These are phyloP conservation scores for Oryctes rhinoceros DNA, from an alignment of 1,140 invertebrate species.

Conservation along the genomic window DNA sequence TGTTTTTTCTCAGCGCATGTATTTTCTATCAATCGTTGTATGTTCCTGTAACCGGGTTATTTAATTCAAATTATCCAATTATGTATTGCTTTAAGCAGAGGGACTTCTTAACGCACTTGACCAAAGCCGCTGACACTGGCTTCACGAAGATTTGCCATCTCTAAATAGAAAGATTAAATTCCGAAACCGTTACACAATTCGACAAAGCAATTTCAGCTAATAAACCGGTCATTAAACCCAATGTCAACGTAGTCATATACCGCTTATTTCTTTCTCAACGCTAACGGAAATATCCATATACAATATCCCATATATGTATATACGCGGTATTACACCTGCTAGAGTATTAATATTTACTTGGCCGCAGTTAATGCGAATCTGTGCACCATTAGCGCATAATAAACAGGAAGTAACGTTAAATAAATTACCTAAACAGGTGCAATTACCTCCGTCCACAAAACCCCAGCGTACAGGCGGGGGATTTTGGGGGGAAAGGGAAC, in stretches of 20 bases:
- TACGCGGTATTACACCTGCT: background rate
- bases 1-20: too few species aligned
- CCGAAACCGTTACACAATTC: background rate
- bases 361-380: constrained; percentile 31
- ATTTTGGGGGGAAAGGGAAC: too few species aligned
- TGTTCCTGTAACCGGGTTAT: too few species aligned
- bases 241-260: background rate
- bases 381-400: constrained; percentile 33
- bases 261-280: background rate
- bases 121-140: too few species aligned
- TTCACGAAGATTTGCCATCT: too few species aligned
- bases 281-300: background rate
- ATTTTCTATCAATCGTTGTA: too few species aligned
- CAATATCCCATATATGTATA: background rate
- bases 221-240: background rate
- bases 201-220: constrained; percentile 7
- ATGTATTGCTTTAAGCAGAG: too few species aligned
- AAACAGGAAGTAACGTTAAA: constrained; percentile 18
- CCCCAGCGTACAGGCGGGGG: background rate
- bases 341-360: constrained; percentile 31
- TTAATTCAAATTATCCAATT: too few species aligned
- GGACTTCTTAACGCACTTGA: too few species aligned
- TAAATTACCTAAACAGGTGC: constrained; percentile 29
- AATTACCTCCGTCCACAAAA: background rate
- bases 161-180: too few species aligned